Evolutionary conservation across 53 echinoderm and acorn worm species (phyloP).

Genomic region (Arbacia lixula): DNA sequence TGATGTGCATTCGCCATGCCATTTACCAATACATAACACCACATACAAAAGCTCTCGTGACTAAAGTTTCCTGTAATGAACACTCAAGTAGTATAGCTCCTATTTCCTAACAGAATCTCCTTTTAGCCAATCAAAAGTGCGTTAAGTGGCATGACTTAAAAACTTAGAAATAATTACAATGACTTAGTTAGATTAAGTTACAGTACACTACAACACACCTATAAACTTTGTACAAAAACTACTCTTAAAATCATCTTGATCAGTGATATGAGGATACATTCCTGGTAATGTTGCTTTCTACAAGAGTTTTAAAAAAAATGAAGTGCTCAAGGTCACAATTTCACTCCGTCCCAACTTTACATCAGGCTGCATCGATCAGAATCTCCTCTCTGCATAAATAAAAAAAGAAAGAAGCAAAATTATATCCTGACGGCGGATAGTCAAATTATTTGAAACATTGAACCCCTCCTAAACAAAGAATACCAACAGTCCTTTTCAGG

Average conservation of each 20-base stretch:
- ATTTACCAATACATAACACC: too few species aligned
- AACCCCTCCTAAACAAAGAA: too few species aligned
- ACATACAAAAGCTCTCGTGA: too few species aligned
- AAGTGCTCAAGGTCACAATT: background rate
- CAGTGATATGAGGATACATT: constrained; percentile 4
- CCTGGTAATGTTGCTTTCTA: constrained; percentile 41
- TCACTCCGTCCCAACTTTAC: background rate
- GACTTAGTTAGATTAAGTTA: background rate
- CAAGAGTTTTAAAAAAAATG: constrained; percentile 20
- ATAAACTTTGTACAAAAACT: constrained; percentile 43
- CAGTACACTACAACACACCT: background rate
- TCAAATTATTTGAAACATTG: too few species aligned
- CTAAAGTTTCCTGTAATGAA: too few species aligned
- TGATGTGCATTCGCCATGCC: too few species aligned
- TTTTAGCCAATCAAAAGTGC: too few species aligned
- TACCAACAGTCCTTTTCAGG: too few species aligned
- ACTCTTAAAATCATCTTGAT: constrained; percentile 28
- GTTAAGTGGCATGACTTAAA: too few species aligned
- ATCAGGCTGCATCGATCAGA: constrained; percentile 28
- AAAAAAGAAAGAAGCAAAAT: background rate
- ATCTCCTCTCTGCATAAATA: background rate
- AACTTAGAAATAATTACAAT: too few species aligned
- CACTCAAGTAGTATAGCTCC: too few species aligned
- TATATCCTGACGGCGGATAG: background rate
- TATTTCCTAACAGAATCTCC: too few species aligned